Percentiles rank a stretch among this genome's conserved stretches.
Evolutionary conservation across 2,888 invertebrate species (phyloP).

Genomic region (Norana najaformis): DNA sequence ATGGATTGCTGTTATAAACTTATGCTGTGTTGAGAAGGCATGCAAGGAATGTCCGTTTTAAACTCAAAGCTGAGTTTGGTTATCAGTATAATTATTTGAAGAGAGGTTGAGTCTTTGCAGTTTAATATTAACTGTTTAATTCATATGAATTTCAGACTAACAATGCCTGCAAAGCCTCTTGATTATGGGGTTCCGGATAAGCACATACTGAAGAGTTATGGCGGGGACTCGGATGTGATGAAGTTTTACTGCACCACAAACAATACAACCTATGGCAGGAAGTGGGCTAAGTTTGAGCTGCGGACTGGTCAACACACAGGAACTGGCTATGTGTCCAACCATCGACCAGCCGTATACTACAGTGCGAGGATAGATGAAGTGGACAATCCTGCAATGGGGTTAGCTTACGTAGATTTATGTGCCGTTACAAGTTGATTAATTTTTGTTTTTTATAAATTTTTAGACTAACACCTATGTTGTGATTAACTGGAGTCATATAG

Average conservation of each 20-base stretch:
- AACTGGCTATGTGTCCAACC: constrained; percentile 61
- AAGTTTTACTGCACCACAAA: constrained; percentile 61
- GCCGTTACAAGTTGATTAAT: neutral
- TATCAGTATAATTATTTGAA: neutral
- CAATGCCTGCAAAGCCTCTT: constrained; percentile 19
- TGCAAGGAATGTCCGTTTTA: too few species aligned
- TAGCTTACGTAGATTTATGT: constrained; percentile 35
- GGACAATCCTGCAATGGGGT: constrained; percentile 62
- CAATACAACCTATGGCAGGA: constrained; percentile 58
- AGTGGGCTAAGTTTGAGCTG: constrained; percentile 58
- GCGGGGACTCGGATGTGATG: constrained; percentile 61
- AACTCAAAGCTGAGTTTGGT: too few species aligned
- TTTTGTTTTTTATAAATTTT: neutral
- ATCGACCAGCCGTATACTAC: constrained; percentile 60
- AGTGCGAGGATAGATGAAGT: constrained; percentile 56
- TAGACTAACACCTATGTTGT: neutral
- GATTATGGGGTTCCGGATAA: constrained; percentile 51
- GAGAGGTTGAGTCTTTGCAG: neutral
- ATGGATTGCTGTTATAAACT: too few species aligned
- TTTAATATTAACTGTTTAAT: neutral
- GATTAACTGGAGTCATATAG: neutral
- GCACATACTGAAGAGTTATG: constrained; percentile 58
- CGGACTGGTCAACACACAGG: constrained; percentile 57
- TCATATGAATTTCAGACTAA: neutral
- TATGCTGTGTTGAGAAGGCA: too few species aligned